Evolutionary conservation across 2,113 vertebrate genomes (phyloP), one percentile per base, ranked within the genome.

Genomic region (Lophochroa leadbeateri): DNA sequence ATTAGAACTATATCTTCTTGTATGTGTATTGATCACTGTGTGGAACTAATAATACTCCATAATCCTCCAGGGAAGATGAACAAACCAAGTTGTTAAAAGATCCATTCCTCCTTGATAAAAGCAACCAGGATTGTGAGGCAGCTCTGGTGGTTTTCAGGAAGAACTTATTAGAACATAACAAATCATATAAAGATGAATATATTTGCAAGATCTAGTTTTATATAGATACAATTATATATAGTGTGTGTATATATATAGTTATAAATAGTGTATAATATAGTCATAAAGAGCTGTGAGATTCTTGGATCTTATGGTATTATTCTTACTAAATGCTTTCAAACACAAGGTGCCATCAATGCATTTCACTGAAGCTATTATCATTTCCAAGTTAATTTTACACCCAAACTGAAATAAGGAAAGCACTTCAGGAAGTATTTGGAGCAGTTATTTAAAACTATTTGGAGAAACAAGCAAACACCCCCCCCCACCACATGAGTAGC

Each of bases 301-400:
- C 79, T 41, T n/a, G 72, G 88, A 33, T 71, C 83, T 85, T 77
- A 47, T 14, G 87, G 64, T 69, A 50, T 64, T 90, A 58, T 82
- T 95, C 83, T 91, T 93, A 79, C 57, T 88, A 94, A 78, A 71
- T 74, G 75, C 82, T 97, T 97, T 95, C 86, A 95, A 68, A 91
- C 41, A 60, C 82, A 72, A 90, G 94, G 87, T 70, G 52, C 55
- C 91, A 77, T 93, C 69, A 77, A 53, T 85, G 76, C 89, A 14
- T 65, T 96, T 91, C 24, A 63, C 78, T 87, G 50, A 70, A 96
- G 91, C 61, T 97, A 37, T 79, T 87, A 71, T 74, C 88, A 94
- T 93, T 96, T 94, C 88, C 64, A 74, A 94, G 79, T 96, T 96
- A 94, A 87, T 96, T 98, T 97, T 98, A 81, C 33, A 93, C 86